Evolutionary conservation across 2,888 invertebrate species (phyloP).

Genomic region (Brachypalpus laphriformis): DNA sequence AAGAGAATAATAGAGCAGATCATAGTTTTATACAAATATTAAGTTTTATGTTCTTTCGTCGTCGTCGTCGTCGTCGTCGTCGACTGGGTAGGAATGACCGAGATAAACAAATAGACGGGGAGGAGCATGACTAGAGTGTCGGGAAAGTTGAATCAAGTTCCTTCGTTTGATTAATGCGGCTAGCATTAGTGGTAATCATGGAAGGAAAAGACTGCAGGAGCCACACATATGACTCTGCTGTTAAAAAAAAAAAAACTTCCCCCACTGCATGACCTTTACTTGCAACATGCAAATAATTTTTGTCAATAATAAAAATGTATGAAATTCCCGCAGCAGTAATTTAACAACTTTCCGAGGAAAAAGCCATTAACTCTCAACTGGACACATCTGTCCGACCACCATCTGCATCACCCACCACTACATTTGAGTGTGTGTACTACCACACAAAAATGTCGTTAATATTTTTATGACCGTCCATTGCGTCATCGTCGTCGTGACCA

Average conservation of each 20-base stretch:
- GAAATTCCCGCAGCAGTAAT: background rate
- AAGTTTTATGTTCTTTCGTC: slow-evolving; percentile 38
- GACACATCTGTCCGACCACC: background rate
- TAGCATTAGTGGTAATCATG: background rate
- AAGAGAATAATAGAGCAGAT: slow-evolving; percentile 29
- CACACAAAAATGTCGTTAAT: slow-evolving; percentile 1
- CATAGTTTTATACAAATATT: slow-evolving; percentile 54
- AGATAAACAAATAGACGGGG: slow-evolving; percentile 14
- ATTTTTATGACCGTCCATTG: background rate
- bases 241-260: background rate
- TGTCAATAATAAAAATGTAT: background rate
- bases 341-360: background rate
- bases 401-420: background rate
- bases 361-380: background rate
- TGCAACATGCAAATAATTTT: background rate
- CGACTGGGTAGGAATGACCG: slow-evolving; percentile 7
- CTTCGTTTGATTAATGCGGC: background rate
- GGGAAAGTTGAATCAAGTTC: background rate
- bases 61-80: no score
- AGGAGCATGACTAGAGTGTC: background rate
- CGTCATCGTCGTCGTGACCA: background rate
- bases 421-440: background rate
- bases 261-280: background rate
- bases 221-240: no score
- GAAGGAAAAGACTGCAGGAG: no score